A percentile compares a stretch with the other conserved stretches of the same genome.
Conservation (phyloP, 2,888 invertebrate species). For the Agrochola macilenta region DNA sequence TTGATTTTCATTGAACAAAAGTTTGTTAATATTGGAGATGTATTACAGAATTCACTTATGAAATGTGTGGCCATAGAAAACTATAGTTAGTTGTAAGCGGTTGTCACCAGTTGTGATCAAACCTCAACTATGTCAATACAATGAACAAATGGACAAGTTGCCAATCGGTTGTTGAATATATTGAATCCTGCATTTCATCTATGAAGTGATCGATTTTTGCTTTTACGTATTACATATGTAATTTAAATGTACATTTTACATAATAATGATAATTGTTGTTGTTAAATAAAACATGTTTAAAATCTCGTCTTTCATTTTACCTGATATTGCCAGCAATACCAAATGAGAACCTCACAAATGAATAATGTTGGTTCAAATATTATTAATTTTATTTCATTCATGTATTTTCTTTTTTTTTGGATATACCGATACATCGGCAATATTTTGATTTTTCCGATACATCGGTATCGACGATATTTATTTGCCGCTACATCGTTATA, state of each 20-base stretch:
- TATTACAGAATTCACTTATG: slow-evolving; percentile 62
- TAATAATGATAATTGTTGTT: slow-evolving; percentile 87
- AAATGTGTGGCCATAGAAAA: slow-evolving; percentile 71
- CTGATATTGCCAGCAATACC: background rate
- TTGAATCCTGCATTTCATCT: slow-evolving; percentile 76
- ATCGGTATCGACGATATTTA: too few relatives aligned
- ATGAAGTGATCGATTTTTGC: slow-evolving; percentile 79
- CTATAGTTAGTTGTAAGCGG: slow-evolving; percentile 55
- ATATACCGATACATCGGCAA: too few relatives aligned
- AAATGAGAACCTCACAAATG: background rate
- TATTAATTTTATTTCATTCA: too few relatives aligned
- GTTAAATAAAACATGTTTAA: slow-evolving; percentile 86
- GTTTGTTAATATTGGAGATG: slow-evolving; percentile 47
- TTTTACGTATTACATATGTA: slow-evolving; percentile 84
- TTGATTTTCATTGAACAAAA: slow-evolving; percentile 68
- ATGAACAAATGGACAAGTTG: slow-evolving; percentile 68
- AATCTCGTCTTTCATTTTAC: slow-evolving; percentile 49
- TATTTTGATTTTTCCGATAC: too few relatives aligned
- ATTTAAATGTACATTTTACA: slow-evolving; percentile 88
- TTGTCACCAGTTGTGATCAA: slow-evolving; percentile 50
- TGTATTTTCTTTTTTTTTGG: too few relatives aligned
- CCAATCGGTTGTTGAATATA: slow-evolving; percentile 65
- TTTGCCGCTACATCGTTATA: too few relatives aligned
- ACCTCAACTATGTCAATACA: slow-evolving; percentile 41
- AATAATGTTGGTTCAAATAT: background rate